A percentile compares a stretch with the other conserved stretches of the same genome.
phyloP scores from a whole-genome alignment of 1,140 invertebrate species.

The Batillaria attramentaria region DNA sequence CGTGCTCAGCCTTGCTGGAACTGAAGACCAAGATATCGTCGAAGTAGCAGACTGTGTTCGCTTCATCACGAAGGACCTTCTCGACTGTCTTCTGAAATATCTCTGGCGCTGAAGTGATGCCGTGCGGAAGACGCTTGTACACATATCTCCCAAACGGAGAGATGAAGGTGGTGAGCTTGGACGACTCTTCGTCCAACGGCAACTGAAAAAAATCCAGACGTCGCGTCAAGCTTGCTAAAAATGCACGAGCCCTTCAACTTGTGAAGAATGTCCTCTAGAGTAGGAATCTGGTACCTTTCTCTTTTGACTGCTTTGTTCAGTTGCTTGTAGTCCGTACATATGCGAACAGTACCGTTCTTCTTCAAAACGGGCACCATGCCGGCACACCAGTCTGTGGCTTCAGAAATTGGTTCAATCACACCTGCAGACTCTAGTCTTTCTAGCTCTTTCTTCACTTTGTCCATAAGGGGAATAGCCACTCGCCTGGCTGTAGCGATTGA shows the following conservation, averaged over 20 bases:
- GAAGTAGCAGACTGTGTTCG: too few relatives aligned
- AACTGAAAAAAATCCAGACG: conserved; percentile 41
- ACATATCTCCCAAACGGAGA: conserved; percentile 58
- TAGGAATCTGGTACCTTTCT: neutral
- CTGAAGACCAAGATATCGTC: too few relatives aligned
- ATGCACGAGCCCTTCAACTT: conserved; percentile 22
- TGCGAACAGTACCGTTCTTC: neutral
- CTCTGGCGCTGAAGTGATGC: conserved; percentile 8
- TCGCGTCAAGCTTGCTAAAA: conserved; percentile 34
- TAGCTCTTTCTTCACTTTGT: neutral
- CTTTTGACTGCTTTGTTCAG: neutral
- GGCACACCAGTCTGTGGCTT: neutral
- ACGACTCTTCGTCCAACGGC: conserved; percentile 37
- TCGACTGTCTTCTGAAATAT: conserved; percentile 15
- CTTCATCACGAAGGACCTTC: too few relatives aligned
- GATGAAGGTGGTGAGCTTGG: conserved; percentile 65
- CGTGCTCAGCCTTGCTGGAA: too few relatives aligned
- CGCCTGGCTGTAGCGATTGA: too few relatives aligned
- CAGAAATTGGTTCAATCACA: neutral
- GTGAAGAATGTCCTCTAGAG: conserved; percentile 11
- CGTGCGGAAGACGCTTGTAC: conserved; percentile 41
- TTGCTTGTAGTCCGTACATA: neutral
- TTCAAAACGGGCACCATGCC: neutral
- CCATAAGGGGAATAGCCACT: neutral
- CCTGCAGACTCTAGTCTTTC: neutral